phyloP scores from a whole-genome alignment of 2,888 invertebrate genomes.

The Melieria omissa region DNA sequence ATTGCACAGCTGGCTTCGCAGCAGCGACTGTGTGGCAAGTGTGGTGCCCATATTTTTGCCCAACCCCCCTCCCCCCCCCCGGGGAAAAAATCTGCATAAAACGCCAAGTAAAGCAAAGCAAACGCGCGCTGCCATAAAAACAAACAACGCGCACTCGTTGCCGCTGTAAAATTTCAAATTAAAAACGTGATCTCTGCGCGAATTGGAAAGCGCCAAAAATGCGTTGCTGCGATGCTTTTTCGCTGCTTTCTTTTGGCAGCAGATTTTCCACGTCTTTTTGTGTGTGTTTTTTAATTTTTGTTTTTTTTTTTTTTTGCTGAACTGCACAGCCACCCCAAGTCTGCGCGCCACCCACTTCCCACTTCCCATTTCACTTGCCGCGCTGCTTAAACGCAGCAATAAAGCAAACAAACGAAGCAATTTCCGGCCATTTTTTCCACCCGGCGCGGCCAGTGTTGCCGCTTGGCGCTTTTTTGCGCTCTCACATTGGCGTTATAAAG shows the following conservation, averaged over 20 bases:
- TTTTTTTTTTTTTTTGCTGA: no score
- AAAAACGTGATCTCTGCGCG: conserved; percentile 65
- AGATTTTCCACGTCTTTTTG: no score
- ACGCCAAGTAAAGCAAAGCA: background rate
- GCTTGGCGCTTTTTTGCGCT: conserved; percentile 13
- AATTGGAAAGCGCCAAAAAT: conserved; percentile 52
- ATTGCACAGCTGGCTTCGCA: conserved; percentile 19
- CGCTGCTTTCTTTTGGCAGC: no score
- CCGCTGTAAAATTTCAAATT: conserved; percentile 64
- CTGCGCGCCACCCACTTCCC: no score
- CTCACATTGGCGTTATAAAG: conserved; percentile 26
- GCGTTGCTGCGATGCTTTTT: background rate
- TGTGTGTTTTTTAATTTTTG: no score
- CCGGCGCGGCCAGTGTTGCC: background rate
- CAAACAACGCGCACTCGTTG: no score
- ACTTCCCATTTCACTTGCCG: no score
- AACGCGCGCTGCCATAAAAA: background rate
- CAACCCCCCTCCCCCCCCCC: background rate
- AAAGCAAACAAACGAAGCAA: no score
- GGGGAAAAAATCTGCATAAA: background rate
- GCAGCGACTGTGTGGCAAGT: conserved; percentile 12
- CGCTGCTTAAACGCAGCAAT: no score
- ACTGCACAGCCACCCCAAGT: no score
- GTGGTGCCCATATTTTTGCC: no score
- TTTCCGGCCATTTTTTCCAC: conserved; percentile 12